phyloP scores from a whole-genome alignment of 1,140 invertebrate genomes.

The Cyphomyrmex costatus region DNA sequence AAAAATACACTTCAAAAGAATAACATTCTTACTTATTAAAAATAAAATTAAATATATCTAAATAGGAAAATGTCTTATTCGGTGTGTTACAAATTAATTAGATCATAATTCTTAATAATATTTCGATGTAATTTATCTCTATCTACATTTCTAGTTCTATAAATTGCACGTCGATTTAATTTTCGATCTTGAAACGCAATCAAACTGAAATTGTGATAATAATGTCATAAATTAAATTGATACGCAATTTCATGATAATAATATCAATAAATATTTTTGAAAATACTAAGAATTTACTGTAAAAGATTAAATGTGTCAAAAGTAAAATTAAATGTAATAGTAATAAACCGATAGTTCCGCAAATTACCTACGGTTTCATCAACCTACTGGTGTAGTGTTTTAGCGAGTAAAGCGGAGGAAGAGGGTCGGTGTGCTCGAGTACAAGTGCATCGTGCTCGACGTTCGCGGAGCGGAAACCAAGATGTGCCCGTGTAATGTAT shows the following conservation, averaged over 20 bases:
- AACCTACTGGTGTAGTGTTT: constrained; percentile 13
- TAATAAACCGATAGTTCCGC: neutral
- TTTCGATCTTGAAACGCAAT: too few species aligned
- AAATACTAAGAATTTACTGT: too few species aligned
- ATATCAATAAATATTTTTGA: too few species aligned
- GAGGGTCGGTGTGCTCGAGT: neutral
- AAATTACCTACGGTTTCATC: constrained; percentile 9
- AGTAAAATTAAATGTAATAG: neutral
- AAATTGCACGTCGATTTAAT: too few species aligned
- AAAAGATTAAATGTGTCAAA: neutral
- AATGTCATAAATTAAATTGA: too few species aligned
- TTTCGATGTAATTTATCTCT: too few species aligned
- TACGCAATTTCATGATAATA: too few species aligned
- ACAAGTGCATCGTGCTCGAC: constrained; percentile 38
- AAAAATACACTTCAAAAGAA: neutral
- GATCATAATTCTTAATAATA: neutral
- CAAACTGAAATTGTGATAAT: too few species aligned
- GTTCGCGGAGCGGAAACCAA: constrained; percentile 52
- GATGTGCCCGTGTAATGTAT: constrained; percentile 54
- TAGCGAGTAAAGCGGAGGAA: neutral
- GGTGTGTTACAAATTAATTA: neutral
- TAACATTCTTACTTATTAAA: neutral
- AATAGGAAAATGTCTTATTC: too few species aligned
- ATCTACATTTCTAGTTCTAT: too few species aligned
- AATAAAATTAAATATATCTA: neutral